Conservation (phyloP, 2,113 vertebrate species). For the Xenus cinereus region DNA sequence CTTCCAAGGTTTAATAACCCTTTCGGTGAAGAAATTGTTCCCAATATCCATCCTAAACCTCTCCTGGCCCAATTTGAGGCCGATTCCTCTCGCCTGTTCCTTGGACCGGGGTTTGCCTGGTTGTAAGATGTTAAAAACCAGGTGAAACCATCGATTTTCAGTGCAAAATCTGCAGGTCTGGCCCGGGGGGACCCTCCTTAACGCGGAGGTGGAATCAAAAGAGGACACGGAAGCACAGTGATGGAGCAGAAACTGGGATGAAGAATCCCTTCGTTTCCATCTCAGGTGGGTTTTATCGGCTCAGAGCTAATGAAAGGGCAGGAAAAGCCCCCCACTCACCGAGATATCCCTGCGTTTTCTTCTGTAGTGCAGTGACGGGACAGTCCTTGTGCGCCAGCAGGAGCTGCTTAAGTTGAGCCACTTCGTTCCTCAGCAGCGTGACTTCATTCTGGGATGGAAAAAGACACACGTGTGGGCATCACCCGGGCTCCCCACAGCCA, state of each 20-base stretch:
- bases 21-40: too few species aligned
- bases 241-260: accelerated
- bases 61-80: too few species aligned
- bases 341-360: conserved; percentile 86
- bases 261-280: not conserved
- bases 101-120: too few species aligned
- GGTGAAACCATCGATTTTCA: too few species aligned
- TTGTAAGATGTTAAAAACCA: too few species aligned
- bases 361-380: conserved; percentile 94
- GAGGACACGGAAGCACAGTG: not conserved
- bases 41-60: too few species aligned
- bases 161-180: too few species aligned
- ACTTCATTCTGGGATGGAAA: conserved; percentile 82
- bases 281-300: not conserved
- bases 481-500: too few species aligned
- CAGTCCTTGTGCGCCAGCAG: conserved; percentile 98
- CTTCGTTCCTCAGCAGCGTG: conserved; percentile 92
- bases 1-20: too few species aligned
- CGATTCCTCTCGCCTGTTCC: too few species aligned
- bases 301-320: accelerated
- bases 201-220: too few species aligned
- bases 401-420: conserved; percentile 97
- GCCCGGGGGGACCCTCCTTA: too few species aligned
- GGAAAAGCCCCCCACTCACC: conserved; percentile 57
- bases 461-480: not conserved